phyloP scores from a whole-genome alignment of 2,888 invertebrate species.

The Erynnis tages region DNA sequence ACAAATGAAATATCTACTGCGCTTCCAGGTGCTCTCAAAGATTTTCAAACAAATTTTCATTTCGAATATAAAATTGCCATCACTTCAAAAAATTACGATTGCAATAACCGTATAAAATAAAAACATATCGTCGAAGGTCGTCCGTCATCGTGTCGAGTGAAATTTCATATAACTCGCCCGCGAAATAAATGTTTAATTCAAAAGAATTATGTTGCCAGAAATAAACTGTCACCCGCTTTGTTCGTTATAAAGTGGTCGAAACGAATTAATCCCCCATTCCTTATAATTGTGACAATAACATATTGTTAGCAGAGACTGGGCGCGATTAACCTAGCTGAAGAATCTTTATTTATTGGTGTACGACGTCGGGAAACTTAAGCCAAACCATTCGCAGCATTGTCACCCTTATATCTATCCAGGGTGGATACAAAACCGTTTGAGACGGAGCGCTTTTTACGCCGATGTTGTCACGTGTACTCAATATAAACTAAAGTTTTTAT shows the following conservation, averaged over 20 bases:
- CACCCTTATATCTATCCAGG: neutral
- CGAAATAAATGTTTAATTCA: slow-evolving; percentile 28
- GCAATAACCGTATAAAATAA: slow-evolving; percentile 24
- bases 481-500: slow-evolving; percentile 52
- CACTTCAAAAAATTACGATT: slow-evolving; percentile 20
- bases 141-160: slow-evolving; percentile 23
- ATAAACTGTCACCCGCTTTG: slow-evolving; percentile 48
- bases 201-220: slow-evolving; percentile 36
- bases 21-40: slow-evolving; percentile 17
- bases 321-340: slow-evolving; percentile 52
- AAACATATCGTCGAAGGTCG: slow-evolving; percentile 20
- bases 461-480: slow-evolving; percentile 31
- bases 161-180: slow-evolving; percentile 22
- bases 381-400: slow-evolving; percentile 5
- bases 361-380: slow-evolving; percentile 24
- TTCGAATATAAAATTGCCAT: slow-evolving; percentile 13
- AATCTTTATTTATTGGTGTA: slow-evolving; percentile 54
- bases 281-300: slow-evolving; percentile 70
- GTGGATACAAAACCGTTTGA: slow-evolving; percentile 26
- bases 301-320: slow-evolving; percentile 50
- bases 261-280: slow-evolving; percentile 61
- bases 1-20: slow-evolving; percentile 23
- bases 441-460: slow-evolving; percentile 1
- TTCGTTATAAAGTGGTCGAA: slow-evolving; percentile 62
- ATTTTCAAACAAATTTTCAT: slow-evolving; percentile 19